Conservation (phyloP, 2,888 invertebrate species). For the Cataglyphis altisquamis region DNA sequence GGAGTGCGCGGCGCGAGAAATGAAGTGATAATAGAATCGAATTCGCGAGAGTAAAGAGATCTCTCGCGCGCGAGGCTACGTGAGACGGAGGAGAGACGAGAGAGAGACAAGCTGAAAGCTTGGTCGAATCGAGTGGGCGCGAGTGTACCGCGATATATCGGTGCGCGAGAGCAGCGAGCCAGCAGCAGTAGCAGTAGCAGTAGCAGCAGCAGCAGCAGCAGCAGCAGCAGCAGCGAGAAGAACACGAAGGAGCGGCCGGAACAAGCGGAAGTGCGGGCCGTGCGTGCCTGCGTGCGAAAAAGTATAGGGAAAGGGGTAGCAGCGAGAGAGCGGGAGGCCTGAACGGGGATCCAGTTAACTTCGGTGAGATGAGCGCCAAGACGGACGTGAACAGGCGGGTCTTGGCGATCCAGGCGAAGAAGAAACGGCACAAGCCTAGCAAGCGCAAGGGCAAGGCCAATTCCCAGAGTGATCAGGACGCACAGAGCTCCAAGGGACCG, state of each 20-base stretch:
- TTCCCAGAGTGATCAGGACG: conserved; percentile 87
- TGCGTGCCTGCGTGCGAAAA: conserved; percentile 33
- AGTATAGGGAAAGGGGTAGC: conserved; percentile 7
- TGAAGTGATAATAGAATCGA: conserved; percentile 72
- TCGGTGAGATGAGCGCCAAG: conserved; percentile 92
- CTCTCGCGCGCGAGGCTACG: conserved; percentile 27
- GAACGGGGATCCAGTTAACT: conserved; percentile 56
- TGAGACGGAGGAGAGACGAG: conserved; percentile 28
- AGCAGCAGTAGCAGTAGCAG: neutral
- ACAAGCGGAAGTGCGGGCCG: conserved; percentile 57
- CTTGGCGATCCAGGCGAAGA: conserved; percentile 96
- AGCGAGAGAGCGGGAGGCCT: conserved; percentile 51
- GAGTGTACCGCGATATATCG: conserved; percentile 32
- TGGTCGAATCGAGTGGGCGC: conserved; percentile 9
- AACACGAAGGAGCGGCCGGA: conserved; percentile 52
- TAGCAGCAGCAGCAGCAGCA: neutral
- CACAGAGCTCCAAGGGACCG: conserved; percentile 79
- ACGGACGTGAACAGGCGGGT: conserved; percentile 97
- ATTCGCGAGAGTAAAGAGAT: conserved; percentile 8
- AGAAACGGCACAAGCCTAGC: conserved; percentile 95
- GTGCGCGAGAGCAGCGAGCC: conserved; percentile 10
- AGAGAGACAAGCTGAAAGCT: conserved; percentile 34
- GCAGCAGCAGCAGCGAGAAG: neutral
- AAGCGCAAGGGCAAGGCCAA: conserved; percentile 93
- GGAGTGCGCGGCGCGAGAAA: conserved; percentile 75